Conservation (phyloP, 2,113 vertebrate species). For the Spilogale gracilis region DNA sequence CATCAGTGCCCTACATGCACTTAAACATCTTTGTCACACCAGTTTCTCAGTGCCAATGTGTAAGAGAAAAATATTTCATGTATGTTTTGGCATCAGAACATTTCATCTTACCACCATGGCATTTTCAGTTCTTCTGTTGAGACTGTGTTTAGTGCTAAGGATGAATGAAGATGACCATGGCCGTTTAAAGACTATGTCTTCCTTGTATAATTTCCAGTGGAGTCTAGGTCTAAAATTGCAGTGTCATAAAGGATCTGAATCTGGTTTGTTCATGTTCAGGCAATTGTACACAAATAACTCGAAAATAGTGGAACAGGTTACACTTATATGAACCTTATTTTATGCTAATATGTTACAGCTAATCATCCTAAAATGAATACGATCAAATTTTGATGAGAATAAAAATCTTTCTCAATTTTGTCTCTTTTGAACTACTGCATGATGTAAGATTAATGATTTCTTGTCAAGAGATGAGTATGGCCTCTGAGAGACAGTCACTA, state of each 20-base stretch:
- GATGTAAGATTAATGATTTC: neutral
- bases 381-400: neutral
- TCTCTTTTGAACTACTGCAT: neutral
- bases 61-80: neutral
- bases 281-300: neutral
- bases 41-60: neutral
- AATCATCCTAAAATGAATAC: conserved; percentile 1
- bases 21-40: neutral
- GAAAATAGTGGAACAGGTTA: neutral
- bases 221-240: neutral
- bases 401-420: conserved; percentile 10
- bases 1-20: neutral
- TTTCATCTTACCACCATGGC: neutral
- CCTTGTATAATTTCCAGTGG: neutral
- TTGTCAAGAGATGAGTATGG: neutral
- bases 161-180: neutral
- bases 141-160: neutral
- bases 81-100: conserved; percentile 12
- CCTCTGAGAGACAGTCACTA: neutral
- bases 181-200: conserved; percentile 9
- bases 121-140: neutral
- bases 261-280: neutral
- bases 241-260: neutral
- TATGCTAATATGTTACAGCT: neutral
- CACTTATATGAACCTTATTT: neutral